Evolutionary conservation across 64 coral and sea anemone species (phyloP), one percentile per base, ranked within the genome.

Genomic region (Stylophora pistillata): DNA sequence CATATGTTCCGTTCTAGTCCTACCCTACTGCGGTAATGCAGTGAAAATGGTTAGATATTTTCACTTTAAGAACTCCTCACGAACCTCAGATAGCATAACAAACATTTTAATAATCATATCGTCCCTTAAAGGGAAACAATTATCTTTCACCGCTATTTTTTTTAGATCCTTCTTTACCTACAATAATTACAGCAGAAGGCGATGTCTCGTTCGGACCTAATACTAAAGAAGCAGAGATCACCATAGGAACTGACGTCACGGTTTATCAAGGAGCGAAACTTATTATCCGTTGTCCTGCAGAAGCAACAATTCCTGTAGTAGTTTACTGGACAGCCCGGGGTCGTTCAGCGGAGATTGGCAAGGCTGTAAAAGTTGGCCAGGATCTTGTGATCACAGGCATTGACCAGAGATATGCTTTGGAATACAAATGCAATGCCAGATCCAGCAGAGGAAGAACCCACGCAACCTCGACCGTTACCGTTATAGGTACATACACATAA

Each of bases 221-320:
- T 55, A 87, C 93, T 18, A 89, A 79, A 74, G 21, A 54, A 18
- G 81, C 77, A n/a, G 78, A 89, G 13, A 72, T 96, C n/a, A 96
- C 94, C 0, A 89, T 96, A 30, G 94, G 94, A 77, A 87, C 79
- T 47, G 78, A 68, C 18, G 94, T 87, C 1, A 87, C 94, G 16
- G 86, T 96, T 37, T 89, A 85, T 81, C 74, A 33, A 15, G 94
- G 94, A 2, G 71, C 91, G 16, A 89, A 74, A 1, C 91, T 96
- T 11, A 93, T 37, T 4, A 96, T 96, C 58, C 90, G 86, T 37
- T 96, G 94, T 57, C 94, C 87, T 9, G 94, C 89, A 1, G 72
- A 80, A 31, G 81, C 91, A 21, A 53, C 89, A 26, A 3, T 26
- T 2, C 53, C 56, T 10, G 15, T 73, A 4, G 18, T 78, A 17